Evolutionary conservation across 2,797 vertebrate species (phyloP), one percentile per base, ranked within the genome.

Genomic region (Sebastolobus altivelis): DNA sequence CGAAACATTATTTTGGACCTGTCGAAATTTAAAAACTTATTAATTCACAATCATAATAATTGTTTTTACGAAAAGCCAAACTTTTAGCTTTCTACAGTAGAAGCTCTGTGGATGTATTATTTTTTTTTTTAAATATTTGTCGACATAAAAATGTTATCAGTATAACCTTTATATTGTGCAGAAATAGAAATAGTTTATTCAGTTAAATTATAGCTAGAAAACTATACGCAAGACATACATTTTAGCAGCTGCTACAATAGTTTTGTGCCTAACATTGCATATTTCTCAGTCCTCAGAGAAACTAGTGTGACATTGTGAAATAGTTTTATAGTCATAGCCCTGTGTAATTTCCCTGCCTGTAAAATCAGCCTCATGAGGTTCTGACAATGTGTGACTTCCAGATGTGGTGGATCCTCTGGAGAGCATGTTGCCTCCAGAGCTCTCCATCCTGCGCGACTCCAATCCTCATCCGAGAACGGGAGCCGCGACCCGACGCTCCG

Each of bases 361-460:
- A 77, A 82, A 91, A 80, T 70, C 46, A 58, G 33, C 65, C 63
- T 84, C 20, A 22, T 37, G n/a, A 71, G 31, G 13, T 29, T 80
- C 2, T 75, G 54, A 73, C 75, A 40, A 43, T 49, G 12, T 89
- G 70, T 89, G 65, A 75, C 66, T 87, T 94, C 46, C 90, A 96
- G 95, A 95, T 79, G 73, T 87, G 22, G 85, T 86, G 52, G 92
- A 93, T 81, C 85, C 86, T 73, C 49, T 83, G 62, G 89, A 94
- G n/a, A 90, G 87, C 52, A 78, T 87, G 78, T 90, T 96, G 65
- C 97, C 96, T 55, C 97, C 97, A 0, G 97, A 98, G 70, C 89
- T 98, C 20, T 95, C 93, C 66, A 96, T 97, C 84, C 88, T 98
- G 54, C 92, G 90, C 18, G 83, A 95, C 46, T 37, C 87, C n/a